Evolutionary conservation across 2,113 vertebrate genomes (phyloP).

Genomic region (Labrus mixtus): DNA sequence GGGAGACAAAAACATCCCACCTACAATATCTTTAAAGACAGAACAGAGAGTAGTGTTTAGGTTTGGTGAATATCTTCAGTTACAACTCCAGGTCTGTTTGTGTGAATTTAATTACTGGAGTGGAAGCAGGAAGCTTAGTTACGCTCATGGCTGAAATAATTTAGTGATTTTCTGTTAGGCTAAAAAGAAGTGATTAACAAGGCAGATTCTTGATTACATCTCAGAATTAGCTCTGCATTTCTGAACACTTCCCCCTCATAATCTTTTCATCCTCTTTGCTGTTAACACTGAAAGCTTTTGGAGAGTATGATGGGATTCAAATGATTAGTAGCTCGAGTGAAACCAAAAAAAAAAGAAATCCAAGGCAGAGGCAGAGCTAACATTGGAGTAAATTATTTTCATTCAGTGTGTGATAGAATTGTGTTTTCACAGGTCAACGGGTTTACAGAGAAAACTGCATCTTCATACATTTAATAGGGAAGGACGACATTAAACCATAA

Average conservation of each 20-base stretch:
- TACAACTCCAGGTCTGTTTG: slow-evolving; percentile 47
- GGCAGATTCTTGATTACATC: slow-evolving; percentile 60
- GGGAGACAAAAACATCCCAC: slow-evolving; percentile 5
- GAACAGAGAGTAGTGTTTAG: slow-evolving; percentile 1
- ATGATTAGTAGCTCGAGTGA: slow-evolving; percentile 47
- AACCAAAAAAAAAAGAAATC: slow-evolving; percentile 24
- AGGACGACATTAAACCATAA: slow-evolving; percentile 1
- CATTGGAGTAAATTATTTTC: slow-evolving; percentile 25
- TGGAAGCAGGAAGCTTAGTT: slow-evolving; percentile 50
- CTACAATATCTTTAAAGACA: slow-evolving; percentile 22
- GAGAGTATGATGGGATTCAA: slow-evolving; percentile 45
- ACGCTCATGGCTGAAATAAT: slow-evolving; percentile 50
- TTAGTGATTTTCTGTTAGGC: slow-evolving; percentile 37
- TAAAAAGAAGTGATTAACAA: slow-evolving; percentile 56
- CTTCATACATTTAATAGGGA: slow-evolving; percentile 28
- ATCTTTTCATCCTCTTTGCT: slow-evolving; percentile 53
- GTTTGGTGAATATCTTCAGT: slow-evolving; percentile 28
- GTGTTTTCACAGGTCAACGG: slow-evolving; percentile 4
- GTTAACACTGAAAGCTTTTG: slow-evolving; percentile 27
- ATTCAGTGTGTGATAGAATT: slow-evolving; percentile 21
- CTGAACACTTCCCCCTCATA: slow-evolving; percentile 36
- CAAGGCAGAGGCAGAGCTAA: slow-evolving; percentile 16
- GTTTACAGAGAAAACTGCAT: slow-evolving; percentile 19
- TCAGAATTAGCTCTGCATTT: slow-evolving; percentile 57
- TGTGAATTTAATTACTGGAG: slow-evolving; percentile 55